Percentiles rank a stretch among this genome's conserved stretches.
Evolutionary conservation across 2,113 vertebrate species (phyloP).

Genomic region (Oryzias curvinotus): DNA sequence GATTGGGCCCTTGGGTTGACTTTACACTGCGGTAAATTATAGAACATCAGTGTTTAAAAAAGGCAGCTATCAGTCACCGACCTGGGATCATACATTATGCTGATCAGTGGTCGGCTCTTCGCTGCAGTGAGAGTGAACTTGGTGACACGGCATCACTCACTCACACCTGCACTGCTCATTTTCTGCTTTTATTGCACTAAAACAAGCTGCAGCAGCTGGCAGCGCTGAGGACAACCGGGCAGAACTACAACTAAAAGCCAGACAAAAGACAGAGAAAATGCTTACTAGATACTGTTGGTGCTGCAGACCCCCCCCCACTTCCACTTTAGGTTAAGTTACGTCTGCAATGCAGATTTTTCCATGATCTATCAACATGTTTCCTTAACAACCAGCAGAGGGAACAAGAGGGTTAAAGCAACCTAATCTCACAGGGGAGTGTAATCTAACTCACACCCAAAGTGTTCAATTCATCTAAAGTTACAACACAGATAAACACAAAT

Average conservation of each 20-base stretch:
- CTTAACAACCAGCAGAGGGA: conserved; percentile 57
- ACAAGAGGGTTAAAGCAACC: conserved; percentile 34
- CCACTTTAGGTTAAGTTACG: conserved; percentile 58
- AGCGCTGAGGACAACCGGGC: conserved; percentile 10
- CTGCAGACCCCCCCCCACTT: conserved; percentile 38
- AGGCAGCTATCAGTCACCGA: conserved; percentile 11
- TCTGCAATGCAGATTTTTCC: conserved; percentile 75
- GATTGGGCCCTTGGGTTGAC: conserved; percentile 28
- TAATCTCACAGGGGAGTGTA: conserved; percentile 34
- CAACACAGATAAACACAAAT: conserved; percentile 3
- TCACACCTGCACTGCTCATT: conserved; percentile 3
- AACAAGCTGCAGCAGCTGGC: conserved; percentile 27
- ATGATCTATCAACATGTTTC: conserved; percentile 46
- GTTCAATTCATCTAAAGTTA: conserved; percentile 20
- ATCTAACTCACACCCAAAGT: conserved; percentile 1
- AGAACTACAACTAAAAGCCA: conserved; percentile 28
- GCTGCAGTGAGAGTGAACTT: conserved; percentile 32
- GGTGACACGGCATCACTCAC: conserved; percentile 31
- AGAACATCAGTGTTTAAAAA: conserved; percentile 19
- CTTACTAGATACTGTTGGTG: conserved; percentile 49
- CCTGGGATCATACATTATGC: conserved; percentile 18
- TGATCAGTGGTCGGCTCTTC: conserved; percentile 23
- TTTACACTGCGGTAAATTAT: conserved; percentile 26
- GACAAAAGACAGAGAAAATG: conserved; percentile 38
- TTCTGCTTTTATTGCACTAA: conserved; percentile 40